Base-by-base conservation (phyloP, 2,113 vertebrate genomes). In the Vireo altiloquus region DNA sequence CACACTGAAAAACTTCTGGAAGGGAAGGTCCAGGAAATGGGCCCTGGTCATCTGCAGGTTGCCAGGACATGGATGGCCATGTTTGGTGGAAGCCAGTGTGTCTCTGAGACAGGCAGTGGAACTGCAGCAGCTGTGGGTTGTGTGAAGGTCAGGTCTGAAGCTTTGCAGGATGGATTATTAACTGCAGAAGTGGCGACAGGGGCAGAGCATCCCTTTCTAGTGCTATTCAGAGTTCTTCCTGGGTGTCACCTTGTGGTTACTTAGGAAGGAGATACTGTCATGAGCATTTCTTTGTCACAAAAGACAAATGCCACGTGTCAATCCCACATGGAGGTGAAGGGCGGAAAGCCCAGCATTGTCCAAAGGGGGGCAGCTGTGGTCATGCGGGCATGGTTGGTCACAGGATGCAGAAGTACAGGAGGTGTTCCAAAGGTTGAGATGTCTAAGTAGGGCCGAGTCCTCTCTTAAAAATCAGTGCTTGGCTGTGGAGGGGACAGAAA, bases 311-410 rank as follows among this genome's bases (percentile, higher is more conserved):
- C 35, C 4, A 1, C 7, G 5, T 52, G 27, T 25, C 28, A 79
- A 33, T 59, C 18, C 15, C 56, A 1, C 6, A 0, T 23, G 39
- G 54, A 42, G 25, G 1, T 64, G 46, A 50, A 74, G 63, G 37
- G 15, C 39, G 83, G 69, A 74, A 79, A 71, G 19, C 35, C 5
- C 42, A 42, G 0, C 17, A 54, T 23, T 79, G 18, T 31, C 27
- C 60, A 10, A 39, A 44, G 21, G 28, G 44, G 57, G 65, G 17
- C 42, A 71, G 9, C 47, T 71, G 30, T 37, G 18, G 8, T 60
- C 21, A 5, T 20, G 11, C 1, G 2, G 22, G 49, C 11, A 6
- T 3, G 2, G 7, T 4, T 46, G 25, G 20, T 50, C 9, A 10
- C 23, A 53, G 63, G 12, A 40, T 35, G 31, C n/a, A 71, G 54